Evolutionary conservation across 2,113 vertebrate species (phyloP).

Genomic region (Thomomys bottae): DNA sequence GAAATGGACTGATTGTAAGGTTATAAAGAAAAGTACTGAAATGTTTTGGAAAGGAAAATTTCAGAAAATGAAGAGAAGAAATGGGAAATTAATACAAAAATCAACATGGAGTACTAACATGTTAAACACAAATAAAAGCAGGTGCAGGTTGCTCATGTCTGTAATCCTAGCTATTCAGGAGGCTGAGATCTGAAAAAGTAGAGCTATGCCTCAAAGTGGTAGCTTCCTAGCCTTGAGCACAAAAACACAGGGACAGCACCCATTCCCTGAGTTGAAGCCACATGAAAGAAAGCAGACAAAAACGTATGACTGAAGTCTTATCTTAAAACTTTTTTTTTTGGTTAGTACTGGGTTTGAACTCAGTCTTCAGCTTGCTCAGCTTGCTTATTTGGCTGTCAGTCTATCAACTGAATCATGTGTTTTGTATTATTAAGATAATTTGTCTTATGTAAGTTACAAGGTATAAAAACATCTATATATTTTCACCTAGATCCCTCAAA

Average conservation of each 20-base stretch:
- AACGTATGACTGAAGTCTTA: background rate
- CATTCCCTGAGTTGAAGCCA: background rate
- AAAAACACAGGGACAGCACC: too few relatives aligned
- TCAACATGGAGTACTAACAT: background rate
- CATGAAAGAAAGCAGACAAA: background rate
- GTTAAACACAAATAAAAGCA: background rate
- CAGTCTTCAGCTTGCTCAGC: too few relatives aligned
- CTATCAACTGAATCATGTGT: too few relatives aligned
- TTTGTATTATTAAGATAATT: background rate
- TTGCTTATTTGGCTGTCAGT: too few relatives aligned
- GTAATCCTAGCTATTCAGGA: too few relatives aligned
- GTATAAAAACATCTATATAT: background rate
- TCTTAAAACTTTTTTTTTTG: background rate
- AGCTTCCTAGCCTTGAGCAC: too few relatives aligned
- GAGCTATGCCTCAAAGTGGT: too few relatives aligned
- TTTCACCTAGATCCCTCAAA: slow-evolving; percentile 20
- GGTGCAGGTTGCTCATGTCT: too few relatives aligned
- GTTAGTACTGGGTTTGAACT: too few relatives aligned
- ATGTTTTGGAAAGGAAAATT: slow-evolving; percentile 6
- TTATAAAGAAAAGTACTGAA: background rate
- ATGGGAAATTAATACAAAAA: slow-evolving; percentile 20
- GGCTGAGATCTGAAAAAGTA: background rate
- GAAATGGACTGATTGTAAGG: background rate
- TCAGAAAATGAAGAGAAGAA: slow-evolving; percentile 8
- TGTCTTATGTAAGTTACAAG: background rate